Percentiles rank a stretch among this genome's conserved stretches.
phyloP scores from a whole-genome alignment of 1,140 invertebrate genomes.

The Ephestia elutella region DNA sequence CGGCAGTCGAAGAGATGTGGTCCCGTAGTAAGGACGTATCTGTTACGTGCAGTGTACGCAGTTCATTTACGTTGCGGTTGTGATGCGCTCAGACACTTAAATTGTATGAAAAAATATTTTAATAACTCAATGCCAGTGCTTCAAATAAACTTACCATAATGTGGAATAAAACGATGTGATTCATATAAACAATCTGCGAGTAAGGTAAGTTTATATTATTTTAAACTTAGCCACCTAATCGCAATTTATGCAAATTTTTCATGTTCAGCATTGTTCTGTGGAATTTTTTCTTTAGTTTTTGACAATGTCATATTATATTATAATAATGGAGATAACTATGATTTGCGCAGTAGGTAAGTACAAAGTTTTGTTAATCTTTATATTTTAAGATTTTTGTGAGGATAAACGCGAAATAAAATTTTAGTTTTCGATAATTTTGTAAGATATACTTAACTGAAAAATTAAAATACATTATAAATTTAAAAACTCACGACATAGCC shows the following conservation, averaged over 20 bases:
- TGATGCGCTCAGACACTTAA: background rate
- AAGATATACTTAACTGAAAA: no score
- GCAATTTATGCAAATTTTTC: constrained; percentile 2
- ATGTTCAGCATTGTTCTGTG: constrained; percentile 3
- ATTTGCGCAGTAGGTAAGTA: background rate
- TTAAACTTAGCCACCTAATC: background rate
- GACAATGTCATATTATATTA: background rate
- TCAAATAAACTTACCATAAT: background rate
- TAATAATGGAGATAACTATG: background rate
- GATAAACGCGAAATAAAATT: no score
- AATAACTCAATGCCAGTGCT: background rate
- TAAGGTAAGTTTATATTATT: background rate
- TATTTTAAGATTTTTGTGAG: background rate
- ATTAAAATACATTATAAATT: no score
- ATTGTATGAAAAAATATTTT: background rate
- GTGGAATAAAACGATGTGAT: background rate
- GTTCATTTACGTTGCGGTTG: background rate
- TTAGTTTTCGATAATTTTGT: no score
- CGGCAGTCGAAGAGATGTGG: background rate
- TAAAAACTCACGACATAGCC: no score
- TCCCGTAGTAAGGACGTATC: background rate
- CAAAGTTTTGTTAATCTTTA: background rate
- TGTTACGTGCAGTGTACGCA: background rate
- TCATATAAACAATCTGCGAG: background rate
- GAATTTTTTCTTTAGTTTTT: constrained; percentile 2